Evolutionary conservation across 2,888 invertebrate genomes (phyloP).

Genomic region (Diaperis boleti): DNA sequence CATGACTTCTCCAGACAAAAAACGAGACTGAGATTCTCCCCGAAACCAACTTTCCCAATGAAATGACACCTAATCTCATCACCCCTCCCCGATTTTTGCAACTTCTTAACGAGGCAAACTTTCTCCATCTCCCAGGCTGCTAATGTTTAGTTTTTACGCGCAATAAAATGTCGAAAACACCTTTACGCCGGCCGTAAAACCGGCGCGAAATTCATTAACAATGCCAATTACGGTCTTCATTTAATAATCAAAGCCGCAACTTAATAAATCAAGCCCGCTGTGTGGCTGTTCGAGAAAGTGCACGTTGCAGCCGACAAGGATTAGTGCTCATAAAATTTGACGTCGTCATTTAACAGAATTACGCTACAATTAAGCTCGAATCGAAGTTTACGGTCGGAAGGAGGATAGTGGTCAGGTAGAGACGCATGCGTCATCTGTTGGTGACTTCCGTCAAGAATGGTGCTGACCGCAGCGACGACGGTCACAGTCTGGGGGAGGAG

Average conservation of each 20-base stretch:
- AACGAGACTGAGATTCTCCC: neutral
- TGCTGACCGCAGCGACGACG: slow-evolving; percentile 42
- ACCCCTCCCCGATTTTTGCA: neutral
- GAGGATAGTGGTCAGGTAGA: slow-evolving; percentile 52
- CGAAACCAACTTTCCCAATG: neutral
- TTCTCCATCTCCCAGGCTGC: neutral
- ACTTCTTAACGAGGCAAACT: slow-evolving; percentile 1
- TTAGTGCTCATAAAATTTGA: slow-evolving; percentile 52
- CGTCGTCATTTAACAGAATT: slow-evolving; percentile 56
- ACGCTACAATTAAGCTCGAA: slow-evolving; percentile 56
- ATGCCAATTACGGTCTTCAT: slow-evolving; percentile 35
- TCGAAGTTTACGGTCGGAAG: slow-evolving; percentile 48
- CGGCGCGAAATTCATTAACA: slow-evolving; percentile 39
- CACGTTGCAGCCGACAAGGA: slow-evolving; percentile 38
- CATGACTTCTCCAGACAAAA: neutral
- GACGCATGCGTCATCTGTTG: slow-evolving; percentile 37
- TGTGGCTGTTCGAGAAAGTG: slow-evolving; percentile 27
- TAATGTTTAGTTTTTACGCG: slow-evolving; percentile 27
- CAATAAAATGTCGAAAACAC: slow-evolving; percentile 37
- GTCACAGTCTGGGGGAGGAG: slow-evolving; percentile 58
- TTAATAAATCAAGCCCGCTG: slow-evolving; percentile 33
- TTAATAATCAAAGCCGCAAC: slow-evolving; percentile 38
- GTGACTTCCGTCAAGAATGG: slow-evolving; percentile 52
- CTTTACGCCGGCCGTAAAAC: slow-evolving; percentile 34
- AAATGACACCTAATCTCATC: neutral